These are phyloP conservation scores for Loriculus beryllinus DNA, from an alignment of 2,797 vertebrate genomes.

Conservation along the genomic window DNA sequence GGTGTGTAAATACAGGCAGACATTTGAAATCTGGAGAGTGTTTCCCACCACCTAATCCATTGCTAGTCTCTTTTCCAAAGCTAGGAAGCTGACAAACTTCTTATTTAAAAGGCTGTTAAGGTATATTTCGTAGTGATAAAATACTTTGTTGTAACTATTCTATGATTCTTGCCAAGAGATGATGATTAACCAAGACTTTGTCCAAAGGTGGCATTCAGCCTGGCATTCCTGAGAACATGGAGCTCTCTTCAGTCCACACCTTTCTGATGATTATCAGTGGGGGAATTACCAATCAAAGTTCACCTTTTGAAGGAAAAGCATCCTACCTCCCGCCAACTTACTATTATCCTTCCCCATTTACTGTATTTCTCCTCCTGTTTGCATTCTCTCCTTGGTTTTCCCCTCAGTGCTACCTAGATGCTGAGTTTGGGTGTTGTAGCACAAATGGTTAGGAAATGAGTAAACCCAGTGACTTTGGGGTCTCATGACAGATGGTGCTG, in stretches of 20 bases:
- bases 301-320: neutral
- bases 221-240: neutral
- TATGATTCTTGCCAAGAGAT: neutral
- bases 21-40: neutral
- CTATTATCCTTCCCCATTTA: neutral
- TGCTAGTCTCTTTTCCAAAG: neutral
- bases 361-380: neutral
- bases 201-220: neutral
- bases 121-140: neutral
- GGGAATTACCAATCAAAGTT: neutral
- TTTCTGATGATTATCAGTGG: neutral
- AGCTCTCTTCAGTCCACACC: neutral
- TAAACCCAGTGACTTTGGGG: neutral
- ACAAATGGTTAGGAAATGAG: neutral
- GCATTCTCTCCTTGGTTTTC: neutral
- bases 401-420: neutral
- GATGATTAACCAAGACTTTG: neutral
- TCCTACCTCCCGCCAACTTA: neutral
- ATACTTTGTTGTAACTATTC: neutral
- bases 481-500: neutral
- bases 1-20: neutral
- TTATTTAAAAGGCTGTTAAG: neutral
- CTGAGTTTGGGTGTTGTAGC: neutral
- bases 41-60: neutral
- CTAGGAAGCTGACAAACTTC: neutral